Percentiles rank a stretch among this genome's conserved stretches.
Conservation (phyloP, 37 sponge, comb jelly and placozoan genomes). For the Ephydatia muelleri region DNA sequence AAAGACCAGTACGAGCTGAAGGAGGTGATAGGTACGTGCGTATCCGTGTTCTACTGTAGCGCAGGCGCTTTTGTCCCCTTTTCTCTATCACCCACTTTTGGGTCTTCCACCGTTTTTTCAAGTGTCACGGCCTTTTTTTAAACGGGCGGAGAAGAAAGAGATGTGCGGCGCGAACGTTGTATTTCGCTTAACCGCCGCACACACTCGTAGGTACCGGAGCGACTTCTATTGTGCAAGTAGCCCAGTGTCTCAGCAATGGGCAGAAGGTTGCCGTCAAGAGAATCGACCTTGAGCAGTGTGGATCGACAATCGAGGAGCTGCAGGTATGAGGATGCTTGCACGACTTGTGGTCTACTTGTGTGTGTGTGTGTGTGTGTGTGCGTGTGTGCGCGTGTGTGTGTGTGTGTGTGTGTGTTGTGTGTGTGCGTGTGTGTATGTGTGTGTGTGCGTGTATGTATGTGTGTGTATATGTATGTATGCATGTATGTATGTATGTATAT, state of each 20-base stretch:
- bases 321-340: constrained; percentile 40
- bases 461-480: constrained; percentile 18
- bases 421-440: background rate
- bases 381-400: too few species aligned
- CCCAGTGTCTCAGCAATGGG: constrained; percentile 67
- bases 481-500: constrained; percentile 46
- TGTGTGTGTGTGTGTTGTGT: too few species aligned
- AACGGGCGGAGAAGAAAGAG: too few species aligned
- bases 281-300: constrained; percentile 90
- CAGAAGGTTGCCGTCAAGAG: constrained; percentile 91
- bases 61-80: too few species aligned
- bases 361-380: background rate
- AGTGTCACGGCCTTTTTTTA: too few species aligned
- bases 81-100: too few species aligned
- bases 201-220: constrained; percentile 77
- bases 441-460: background rate
- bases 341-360: too few species aligned
- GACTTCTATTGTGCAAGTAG: constrained; percentile 83
- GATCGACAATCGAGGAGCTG: constrained; percentile 84
- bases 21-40: constrained; percentile 72
- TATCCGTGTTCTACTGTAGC: too few species aligned
- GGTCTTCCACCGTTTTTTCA: too few species aligned
- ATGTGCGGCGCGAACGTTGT: too few species aligned
- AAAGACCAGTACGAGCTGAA: constrained; percentile 78
- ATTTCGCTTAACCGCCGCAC: too few species aligned